Evolutionary conservation across 2,113 vertebrate species (phyloP).

Genomic region (Embiotoca jacksoni): DNA sequence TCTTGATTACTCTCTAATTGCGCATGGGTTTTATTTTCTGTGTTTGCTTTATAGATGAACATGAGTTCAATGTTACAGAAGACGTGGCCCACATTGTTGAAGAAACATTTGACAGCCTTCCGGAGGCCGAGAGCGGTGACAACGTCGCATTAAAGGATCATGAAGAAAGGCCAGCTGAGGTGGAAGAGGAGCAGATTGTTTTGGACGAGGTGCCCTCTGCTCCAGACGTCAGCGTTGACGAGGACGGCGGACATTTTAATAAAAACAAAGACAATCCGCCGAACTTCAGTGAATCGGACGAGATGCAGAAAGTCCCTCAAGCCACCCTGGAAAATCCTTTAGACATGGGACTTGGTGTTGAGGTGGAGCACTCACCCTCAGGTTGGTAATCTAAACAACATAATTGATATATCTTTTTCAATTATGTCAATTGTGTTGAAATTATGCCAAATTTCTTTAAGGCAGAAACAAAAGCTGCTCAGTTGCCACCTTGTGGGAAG

Average conservation of each 20-base stretch:
- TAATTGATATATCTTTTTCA: not conserved
- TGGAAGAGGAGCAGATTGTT: slow-evolving; percentile 26
- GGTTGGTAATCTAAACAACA: slow-evolving; percentile 64
- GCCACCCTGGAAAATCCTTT: slow-evolving; percentile 74
- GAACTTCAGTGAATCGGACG: slow-evolving; percentile 62
- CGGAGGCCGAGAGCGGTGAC: slow-evolving; percentile 31
- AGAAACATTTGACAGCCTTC: slow-evolving; percentile 6
- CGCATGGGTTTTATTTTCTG: not conserved
- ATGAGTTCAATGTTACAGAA: slow-evolving; percentile 33
- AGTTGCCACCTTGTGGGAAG: too few relatives aligned
- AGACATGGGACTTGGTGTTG: slow-evolving; percentile 71
- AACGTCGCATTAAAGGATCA: slow-evolving; percentile 25
- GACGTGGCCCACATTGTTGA: not conserved
- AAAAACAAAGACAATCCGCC: slow-evolving; percentile 79
- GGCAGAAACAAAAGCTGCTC: too few relatives aligned
- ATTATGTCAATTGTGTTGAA: not conserved
- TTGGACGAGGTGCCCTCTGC: slow-evolving; percentile 29
- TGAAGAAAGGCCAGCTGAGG: slow-evolving; percentile 25
- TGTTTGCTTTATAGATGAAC: slow-evolving; percentile 44
- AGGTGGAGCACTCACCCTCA: slow-evolving; percentile 70
- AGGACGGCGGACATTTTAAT: slow-evolving; percentile 80
- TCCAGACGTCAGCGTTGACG: slow-evolving; percentile 67
- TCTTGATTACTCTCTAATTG: not conserved
- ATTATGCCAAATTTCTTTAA: too few relatives aligned
- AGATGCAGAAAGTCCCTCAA: slow-evolving; percentile 75